Evolutionary conservation across 1,140 invertebrate species (phyloP), one percentile per base, ranked within the genome.

Genomic region (Hypsibius dujardini): DNA sequence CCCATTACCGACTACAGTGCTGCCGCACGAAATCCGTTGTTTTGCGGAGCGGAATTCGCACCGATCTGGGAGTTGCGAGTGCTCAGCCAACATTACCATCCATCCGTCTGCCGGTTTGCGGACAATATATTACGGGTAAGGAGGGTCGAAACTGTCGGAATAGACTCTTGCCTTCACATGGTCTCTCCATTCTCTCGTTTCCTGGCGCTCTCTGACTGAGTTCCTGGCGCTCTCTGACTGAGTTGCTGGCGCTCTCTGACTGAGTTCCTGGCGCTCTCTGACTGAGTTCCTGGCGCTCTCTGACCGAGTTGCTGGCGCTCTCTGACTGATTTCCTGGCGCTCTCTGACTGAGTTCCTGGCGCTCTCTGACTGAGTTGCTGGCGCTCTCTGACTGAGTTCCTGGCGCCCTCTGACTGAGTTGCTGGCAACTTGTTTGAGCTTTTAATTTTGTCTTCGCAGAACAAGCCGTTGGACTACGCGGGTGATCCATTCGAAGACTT

Each of bases 401-500:
- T 7, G 56, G 70, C 70, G 46, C 42, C 7, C n/a, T 12, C 50
- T 59, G 7, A 28, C 7, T 42, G 3, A n/a, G 28, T 40, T 40
- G 60, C 60, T 59, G 46, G 42, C 73, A 71, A 70, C 45, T 59
- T 3, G 1, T n/a, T 15, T 71, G 2, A 42, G 70, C 14, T 70
- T 46, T 56, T 7, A 46, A 46, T 45, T 14, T 40, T 47, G 70
- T 50, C 47, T 62, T 67, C 75, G 69, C 47, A 83, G 80, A 76
- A 75, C 70, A 73, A 76, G 70, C 46, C 47, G 47, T 88, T 96
- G 47, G 82, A 85, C 46, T 97, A 97, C 77, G 84, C 85, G 71
- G 93, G 95, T 0, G 91, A 98, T 82, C 93, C 94, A 0, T 79
- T 97, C 0, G 84, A 89, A 76, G 94, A 98, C 80, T 92, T 96